A percentile compares a stretch with the other conserved stretches of the same genome.
phyloP scores from a whole-genome alignment of 2,888 invertebrate species.

The Rhingia rostrata region DNA sequence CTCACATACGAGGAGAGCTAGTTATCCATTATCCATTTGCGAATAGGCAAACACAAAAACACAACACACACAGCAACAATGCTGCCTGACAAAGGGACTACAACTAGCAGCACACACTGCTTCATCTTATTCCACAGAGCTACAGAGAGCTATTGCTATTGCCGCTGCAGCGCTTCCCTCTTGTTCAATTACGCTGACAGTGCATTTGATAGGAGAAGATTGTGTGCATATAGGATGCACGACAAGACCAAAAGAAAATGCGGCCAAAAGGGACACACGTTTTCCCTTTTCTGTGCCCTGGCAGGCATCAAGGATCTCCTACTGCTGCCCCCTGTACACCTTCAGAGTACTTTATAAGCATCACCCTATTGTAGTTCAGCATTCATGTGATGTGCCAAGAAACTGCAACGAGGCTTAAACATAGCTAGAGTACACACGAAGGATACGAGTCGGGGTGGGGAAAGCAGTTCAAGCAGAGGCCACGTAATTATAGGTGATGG shows the following conservation, averaged over 20 bases:
- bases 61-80: slow-evolving; percentile 57
- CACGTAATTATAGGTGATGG: slow-evolving; percentile 71
- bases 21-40: slow-evolving; percentile 72
- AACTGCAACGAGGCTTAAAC: slow-evolving; percentile 51
- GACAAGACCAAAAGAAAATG: slow-evolving; percentile 53
- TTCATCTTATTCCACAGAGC: slow-evolving; percentile 9
- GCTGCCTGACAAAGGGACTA: slow-evolving; percentile 61
- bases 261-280: slow-evolving; percentile 71
- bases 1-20: slow-evolving; percentile 61
- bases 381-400: slow-evolving; percentile 50
- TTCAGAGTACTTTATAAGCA: no score
- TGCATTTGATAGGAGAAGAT: slow-evolving; percentile 67
- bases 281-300: slow-evolving; percentile 65
- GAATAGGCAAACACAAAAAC: slow-evolving; percentile 63
- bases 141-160: background rate
- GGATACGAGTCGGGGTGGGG: slow-evolving; percentile 35
- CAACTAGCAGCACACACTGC: slow-evolving; percentile 49
- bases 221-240: slow-evolving; percentile 64
- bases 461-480: slow-evolving; percentile 60
- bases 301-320: slow-evolving; percentile 64
- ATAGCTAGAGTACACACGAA: slow-evolving; percentile 37
- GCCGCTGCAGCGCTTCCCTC: slow-evolving; percentile 37
- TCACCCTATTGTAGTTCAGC: slow-evolving; percentile 35
- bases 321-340: slow-evolving; percentile 11
- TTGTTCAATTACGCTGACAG: slow-evolving; percentile 72